Conservation (phyloP, 1,140 invertebrate species). For the Sminthurinus signatus region DNA sequence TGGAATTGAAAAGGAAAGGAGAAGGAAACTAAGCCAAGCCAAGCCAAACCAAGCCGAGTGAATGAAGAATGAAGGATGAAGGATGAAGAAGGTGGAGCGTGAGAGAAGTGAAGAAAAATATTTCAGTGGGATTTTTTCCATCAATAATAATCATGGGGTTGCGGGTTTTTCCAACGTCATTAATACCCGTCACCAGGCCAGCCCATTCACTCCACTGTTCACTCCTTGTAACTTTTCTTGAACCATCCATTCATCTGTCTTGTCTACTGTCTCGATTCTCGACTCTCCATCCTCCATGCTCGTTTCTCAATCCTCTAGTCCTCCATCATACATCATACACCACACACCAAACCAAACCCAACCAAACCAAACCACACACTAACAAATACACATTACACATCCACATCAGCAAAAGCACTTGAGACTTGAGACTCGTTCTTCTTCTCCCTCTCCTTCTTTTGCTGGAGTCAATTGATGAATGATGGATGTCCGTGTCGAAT, state of each 20-base stretch:
- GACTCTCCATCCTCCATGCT: not conserved
- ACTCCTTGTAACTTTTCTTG: slow-evolving; percentile 10
- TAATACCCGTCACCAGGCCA: slow-evolving; percentile 16
- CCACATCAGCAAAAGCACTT: too few species aligned
- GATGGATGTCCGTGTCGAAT: not conserved
- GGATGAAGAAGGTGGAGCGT: too few species aligned
- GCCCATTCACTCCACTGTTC: not conserved
- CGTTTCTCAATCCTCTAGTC: too few species aligned
- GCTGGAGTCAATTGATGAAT: slow-evolving; percentile 5
- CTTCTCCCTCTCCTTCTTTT: not conserved
- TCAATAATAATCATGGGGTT: slow-evolving; percentile 22
- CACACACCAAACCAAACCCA: too few species aligned
- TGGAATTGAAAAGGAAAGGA: too few species aligned
- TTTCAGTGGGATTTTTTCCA: slow-evolving; percentile 7
- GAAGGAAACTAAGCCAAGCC: too few species aligned
- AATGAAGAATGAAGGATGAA: too few species aligned
- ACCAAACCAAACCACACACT: too few species aligned
- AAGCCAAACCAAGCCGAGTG: too few species aligned
- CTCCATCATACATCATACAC: too few species aligned
- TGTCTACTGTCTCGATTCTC: not conserved
- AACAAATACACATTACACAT: too few species aligned
- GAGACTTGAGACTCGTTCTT: too few species aligned
- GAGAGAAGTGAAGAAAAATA: not conserved
- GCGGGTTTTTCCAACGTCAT: slow-evolving; percentile 12
- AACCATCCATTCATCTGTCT: not conserved